Evolutionary conservation across 2,888 invertebrate species (phyloP).

Genomic region (Harpagoxenus sublaevis): DNA sequence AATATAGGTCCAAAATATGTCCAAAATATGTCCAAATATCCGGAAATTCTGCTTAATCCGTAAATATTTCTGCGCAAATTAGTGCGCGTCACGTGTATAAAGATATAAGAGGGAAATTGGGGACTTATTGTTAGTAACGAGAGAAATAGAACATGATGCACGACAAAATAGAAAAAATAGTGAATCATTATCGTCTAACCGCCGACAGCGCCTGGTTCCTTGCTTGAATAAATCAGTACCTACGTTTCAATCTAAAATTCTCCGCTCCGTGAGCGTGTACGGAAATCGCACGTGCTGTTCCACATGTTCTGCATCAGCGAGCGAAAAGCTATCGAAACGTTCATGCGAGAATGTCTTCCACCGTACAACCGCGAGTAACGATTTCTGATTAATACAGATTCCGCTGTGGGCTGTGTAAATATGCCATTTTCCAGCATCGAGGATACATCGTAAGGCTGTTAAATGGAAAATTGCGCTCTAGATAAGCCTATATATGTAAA

Average conservation of each 20-base stretch:
- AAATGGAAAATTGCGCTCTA: constrained; percentile 10
- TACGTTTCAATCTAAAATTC: constrained; percentile 38
- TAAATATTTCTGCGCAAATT: neutral
- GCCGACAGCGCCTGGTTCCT: neutral
- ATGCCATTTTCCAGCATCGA: neutral
- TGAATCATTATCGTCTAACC: neutral
- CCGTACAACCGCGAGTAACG: neutral
- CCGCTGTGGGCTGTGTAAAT: neutral
- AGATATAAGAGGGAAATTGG: neutral
- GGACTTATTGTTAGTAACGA: neutral
- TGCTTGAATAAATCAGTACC: constrained; percentile 38
- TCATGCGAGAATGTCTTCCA: constrained; percentile 1
- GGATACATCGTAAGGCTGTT: neutral
- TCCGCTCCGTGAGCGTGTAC: constrained; percentile 4
- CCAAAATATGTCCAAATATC: too few relatives aligned
- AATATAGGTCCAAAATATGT: neutral
- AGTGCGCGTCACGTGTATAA: neutral
- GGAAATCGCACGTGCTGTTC: constrained; percentile 36
- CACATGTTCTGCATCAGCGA: constrained; percentile 47
- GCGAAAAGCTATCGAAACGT: constrained; percentile 26
- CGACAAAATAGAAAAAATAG: constrained; percentile 6
- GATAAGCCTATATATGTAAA: constrained; percentile 2
- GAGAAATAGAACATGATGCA: constrained; percentile 4
- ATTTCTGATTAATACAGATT: constrained; percentile 27
- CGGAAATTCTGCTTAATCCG: neutral